Conservation (phyloP, 2,888 invertebrate species). For the Latrodectus elegans region DNA sequence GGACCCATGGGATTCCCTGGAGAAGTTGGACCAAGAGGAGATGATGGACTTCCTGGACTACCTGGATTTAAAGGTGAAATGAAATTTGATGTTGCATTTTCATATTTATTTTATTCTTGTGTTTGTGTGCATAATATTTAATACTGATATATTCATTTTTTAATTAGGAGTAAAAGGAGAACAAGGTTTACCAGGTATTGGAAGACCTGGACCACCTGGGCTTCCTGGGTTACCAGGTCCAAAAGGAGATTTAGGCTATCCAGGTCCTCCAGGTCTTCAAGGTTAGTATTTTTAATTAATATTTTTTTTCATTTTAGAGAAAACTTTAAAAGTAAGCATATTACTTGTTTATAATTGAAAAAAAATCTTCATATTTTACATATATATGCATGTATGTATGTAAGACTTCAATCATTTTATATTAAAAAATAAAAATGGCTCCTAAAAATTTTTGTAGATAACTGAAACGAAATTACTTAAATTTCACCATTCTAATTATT, state of each 20-base stretch:
- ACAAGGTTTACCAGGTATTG: slow-evolving; percentile 82
- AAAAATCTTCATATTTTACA: too few species aligned
- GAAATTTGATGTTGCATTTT: too few species aligned
- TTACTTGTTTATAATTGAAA: too few species aligned
- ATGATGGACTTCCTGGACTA: slow-evolving; percentile 80
- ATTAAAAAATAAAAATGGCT: too few species aligned
- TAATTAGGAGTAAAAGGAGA: slow-evolving; percentile 77
- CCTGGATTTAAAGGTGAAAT: slow-evolving; percentile 78
- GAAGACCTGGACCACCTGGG: slow-evolving; percentile 85
- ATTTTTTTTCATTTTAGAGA: too few species aligned
- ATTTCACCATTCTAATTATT: too few species aligned
- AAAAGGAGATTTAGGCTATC: slow-evolving; percentile 77
- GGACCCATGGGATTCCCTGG: slow-evolving; percentile 71
- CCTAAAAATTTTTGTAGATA: too few species aligned
- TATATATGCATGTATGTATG: too few species aligned
- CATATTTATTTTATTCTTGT: too few species aligned
- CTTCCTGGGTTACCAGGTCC: slow-evolving; percentile 84
- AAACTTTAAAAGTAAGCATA: too few species aligned
- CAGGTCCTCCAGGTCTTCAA: slow-evolving; percentile 78
- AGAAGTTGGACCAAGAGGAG: slow-evolving; percentile 66
- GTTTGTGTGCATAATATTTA: background rate
- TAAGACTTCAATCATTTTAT: too few species aligned
- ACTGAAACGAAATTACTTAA: too few species aligned
- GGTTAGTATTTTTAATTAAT: slow-evolving; percentile 8
- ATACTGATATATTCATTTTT: background rate